phyloP scores from a whole-genome alignment of 2,797 vertebrate genomes.

The Lemur catta region DNA sequence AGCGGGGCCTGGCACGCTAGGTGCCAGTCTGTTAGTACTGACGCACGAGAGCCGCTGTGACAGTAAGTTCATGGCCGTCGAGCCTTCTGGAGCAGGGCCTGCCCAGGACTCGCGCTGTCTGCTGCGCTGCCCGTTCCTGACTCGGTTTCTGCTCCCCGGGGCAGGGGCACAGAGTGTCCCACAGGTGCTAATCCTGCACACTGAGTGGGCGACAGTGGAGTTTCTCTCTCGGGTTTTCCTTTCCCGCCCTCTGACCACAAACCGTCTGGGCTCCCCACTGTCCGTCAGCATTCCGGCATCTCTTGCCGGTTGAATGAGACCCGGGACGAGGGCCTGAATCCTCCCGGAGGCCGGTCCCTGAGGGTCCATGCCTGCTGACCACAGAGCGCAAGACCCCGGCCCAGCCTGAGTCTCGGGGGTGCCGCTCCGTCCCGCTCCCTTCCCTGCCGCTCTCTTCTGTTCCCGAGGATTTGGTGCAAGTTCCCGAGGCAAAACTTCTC shows the following conservation, averaged over 20 bases:
- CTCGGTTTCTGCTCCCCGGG: not conserved
- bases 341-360: not conserved
- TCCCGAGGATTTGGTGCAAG: rapidly evolving
- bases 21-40: not conserved
- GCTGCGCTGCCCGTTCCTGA: not conserved
- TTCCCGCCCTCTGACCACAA: not conserved
- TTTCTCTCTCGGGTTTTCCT: not conserved
- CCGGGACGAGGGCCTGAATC: not conserved
- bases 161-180: not conserved
- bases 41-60: not conserved
- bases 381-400: rapidly evolving
- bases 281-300: no score
- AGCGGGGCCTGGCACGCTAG: no score
- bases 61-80: rapidly evolving
- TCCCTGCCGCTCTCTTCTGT: not conserved
- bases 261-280: no score
- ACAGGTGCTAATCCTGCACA: no score
- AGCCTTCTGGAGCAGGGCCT: not conserved
- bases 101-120: not conserved
- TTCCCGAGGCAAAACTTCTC: not conserved
- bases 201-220: not conserved
- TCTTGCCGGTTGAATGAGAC: not conserved
- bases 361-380: rapidly evolving
- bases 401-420: not conserved
- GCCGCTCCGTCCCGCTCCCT: rapidly evolving